Evolutionary conservation across 2,888 invertebrate species (phyloP).

Genomic region (Archips crataeganus): DNA sequence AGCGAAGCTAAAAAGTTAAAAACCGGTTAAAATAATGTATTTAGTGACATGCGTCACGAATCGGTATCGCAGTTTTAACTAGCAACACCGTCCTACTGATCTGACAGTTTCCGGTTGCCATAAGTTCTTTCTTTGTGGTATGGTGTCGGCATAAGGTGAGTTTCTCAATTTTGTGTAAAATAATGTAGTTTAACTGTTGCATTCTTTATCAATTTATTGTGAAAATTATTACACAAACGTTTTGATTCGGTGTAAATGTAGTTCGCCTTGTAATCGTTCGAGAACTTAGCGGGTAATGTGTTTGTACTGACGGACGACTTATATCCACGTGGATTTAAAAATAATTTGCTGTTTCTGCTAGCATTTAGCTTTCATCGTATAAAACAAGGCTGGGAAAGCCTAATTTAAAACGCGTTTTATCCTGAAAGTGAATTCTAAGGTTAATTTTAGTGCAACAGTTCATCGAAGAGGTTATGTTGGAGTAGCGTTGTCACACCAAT

Average conservation of each 20-base stretch:
- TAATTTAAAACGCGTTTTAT: neutral
- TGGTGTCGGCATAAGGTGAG: constrained; percentile 85
- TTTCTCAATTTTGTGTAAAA: constrained; percentile 59
- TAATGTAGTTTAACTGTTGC: constrained; percentile 53
- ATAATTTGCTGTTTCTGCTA: constrained; percentile 3
- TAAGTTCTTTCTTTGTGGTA: constrained; percentile 82
- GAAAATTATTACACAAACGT: constrained; percentile 9
- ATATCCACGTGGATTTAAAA: constrained; percentile 32
- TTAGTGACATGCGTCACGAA: neutral
- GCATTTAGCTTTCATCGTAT: neutral
- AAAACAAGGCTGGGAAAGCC: neutral
- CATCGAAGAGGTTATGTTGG: constrained; percentile 58
- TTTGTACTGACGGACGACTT: neutral
- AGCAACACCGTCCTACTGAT: constrained; percentile 35
- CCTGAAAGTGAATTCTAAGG: constrained; percentile 36
- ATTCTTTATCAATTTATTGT: constrained; percentile 35
- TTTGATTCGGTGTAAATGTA: constrained; percentile 6
- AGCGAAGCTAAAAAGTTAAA: neutral
- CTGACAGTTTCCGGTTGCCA: constrained; percentile 36
- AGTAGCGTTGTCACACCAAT: constrained; percentile 40
- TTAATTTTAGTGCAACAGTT: constrained; percentile 30
- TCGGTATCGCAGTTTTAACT: constrained; percentile 16
- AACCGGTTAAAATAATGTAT: neutral
- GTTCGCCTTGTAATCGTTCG: constrained; percentile 1
- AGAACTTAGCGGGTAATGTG: constrained; percentile 3